phyloP scores from a whole-genome alignment of 2,888 invertebrate genomes.

The Cantharis nigra region DNA sequence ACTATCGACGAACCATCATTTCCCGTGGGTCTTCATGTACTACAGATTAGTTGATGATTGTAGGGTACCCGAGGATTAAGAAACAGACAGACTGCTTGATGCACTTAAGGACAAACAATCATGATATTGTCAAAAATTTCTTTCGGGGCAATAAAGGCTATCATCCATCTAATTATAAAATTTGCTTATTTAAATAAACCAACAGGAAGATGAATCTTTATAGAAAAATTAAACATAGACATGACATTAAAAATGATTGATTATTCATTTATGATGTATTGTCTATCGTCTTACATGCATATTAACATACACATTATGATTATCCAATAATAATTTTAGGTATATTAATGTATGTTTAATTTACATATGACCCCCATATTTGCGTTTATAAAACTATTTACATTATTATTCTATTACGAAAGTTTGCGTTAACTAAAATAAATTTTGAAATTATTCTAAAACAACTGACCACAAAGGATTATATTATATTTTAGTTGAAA shows the following conservation, averaged over 20 bases:
- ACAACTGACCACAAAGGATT: background rate
- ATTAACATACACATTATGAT: background rate
- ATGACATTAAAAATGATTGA: background rate
- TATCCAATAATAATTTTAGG: background rate
- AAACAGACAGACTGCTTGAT: background rate
- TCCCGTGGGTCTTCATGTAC: conserved; percentile 23
- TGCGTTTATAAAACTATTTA: background rate
- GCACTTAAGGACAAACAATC: background rate
- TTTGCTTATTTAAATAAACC: background rate
- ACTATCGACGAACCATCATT: conserved; percentile 26
- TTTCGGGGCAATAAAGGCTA: background rate
- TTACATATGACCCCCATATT: background rate
- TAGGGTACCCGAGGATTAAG: conserved; percentile 9
- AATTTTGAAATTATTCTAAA: too few species aligned
- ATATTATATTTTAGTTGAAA: background rate
- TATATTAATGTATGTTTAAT: background rate
- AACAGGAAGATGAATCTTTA: background rate
- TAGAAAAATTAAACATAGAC: background rate
- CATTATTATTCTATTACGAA: background rate
- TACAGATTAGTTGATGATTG: conserved; percentile 27
- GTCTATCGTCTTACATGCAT: background rate
- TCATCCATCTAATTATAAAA: background rate
- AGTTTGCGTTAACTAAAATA: too few species aligned
- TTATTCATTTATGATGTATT: background rate
- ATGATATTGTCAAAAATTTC: background rate